Evolutionary conservation across 2,797 vertebrate species (phyloP).

Genomic region (Threskiornis aethiopicus): DNA sequence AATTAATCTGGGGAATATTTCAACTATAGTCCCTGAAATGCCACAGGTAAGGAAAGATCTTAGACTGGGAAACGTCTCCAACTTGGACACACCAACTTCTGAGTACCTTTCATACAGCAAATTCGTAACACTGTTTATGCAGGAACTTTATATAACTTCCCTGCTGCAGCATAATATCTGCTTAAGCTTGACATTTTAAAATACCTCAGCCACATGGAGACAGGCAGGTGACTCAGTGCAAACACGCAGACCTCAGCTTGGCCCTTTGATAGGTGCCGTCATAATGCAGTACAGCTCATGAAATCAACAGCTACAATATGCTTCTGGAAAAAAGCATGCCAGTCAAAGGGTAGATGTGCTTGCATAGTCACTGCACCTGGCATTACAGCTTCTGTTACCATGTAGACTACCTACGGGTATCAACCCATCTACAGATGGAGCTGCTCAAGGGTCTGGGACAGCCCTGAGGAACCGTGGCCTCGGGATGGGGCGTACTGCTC

Average conservation of each 20-base stretch:
- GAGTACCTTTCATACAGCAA: background rate
- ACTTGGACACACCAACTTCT: background rate
- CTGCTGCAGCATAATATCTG: background rate
- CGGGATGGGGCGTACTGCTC: fast-evolving
- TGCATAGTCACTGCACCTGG: background rate
- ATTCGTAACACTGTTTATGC: background rate
- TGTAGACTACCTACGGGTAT: background rate
- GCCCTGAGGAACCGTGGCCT: background rate
- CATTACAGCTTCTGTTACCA: background rate
- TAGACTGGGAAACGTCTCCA: background rate
- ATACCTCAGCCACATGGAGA: background rate
- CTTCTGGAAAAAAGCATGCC: background rate
- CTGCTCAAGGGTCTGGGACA: background rate
- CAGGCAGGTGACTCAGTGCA: background rate
- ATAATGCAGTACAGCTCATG: background rate
- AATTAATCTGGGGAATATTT: background rate
- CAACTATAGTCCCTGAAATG: background rate
- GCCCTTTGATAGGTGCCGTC: background rate
- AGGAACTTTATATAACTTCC: background rate
- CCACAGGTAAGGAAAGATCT: background rate
- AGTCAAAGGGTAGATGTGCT: background rate
- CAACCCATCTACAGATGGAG: background rate
- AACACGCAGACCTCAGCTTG: background rate
- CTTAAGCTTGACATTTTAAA: background rate
- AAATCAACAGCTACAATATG: background rate